These are phyloP conservation scores for Chalcis sispes DNA, from an alignment of 2,888 invertebrate species.

Conservation along the genomic window DNA sequence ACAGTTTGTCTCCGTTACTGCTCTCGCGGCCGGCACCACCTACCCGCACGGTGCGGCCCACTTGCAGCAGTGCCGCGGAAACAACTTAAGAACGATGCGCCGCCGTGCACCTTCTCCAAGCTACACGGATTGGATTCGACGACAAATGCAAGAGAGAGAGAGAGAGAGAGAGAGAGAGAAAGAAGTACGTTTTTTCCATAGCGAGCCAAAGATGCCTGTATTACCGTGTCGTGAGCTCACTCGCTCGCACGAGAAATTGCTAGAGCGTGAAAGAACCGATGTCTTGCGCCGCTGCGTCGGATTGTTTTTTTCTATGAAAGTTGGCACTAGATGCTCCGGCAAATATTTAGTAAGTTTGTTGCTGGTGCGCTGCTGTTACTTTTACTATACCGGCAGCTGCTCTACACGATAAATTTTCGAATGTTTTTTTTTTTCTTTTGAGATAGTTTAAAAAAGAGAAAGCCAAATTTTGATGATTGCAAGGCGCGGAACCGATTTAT, in stretches of 20 bases:
- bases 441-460: too few relatives aligned
- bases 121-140: background rate
- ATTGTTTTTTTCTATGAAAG: background rate
- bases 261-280: too few relatives aligned
- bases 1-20: conserved; percentile 73
- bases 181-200: too few relatives aligned
- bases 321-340: background rate
- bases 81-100: too few relatives aligned
- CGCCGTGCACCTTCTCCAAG: background rate
- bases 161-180: background rate
- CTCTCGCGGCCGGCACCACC: conserved; percentile 41
- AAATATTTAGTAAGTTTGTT: conserved; percentile 9
- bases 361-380: background rate
- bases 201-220: too few relatives aligned
- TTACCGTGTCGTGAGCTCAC: background rate
- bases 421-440: too few relatives aligned
- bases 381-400: too few relatives aligned
- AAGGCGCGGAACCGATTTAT: too few relatives aligned
- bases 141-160: background rate
- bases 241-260: conserved; percentile 18
- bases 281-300: background rate
- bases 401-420: too few relatives aligned
- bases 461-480: too few relatives aligned
- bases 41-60: too few relatives aligned
- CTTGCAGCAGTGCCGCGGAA: too few relatives aligned